Conservation (phyloP, 2,797 vertebrate genomes). For the Tamandua tetradactyla region DNA sequence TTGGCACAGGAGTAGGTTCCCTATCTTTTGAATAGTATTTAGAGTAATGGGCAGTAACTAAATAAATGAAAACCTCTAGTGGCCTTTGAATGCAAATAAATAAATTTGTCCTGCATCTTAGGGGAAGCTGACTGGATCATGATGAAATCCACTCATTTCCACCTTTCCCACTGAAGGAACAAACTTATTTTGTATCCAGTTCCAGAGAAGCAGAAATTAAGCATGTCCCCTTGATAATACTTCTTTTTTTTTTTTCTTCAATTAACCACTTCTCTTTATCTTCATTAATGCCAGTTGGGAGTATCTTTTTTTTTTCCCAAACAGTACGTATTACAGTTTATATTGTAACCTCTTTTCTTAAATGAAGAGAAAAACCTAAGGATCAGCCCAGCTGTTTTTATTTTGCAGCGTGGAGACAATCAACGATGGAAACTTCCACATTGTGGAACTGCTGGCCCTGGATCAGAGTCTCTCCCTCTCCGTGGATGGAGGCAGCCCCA, state of each 20-base stretch:
- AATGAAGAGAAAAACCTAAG: not conserved
- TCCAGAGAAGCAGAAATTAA: constrained; percentile 17
- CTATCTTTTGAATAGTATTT: not conserved
- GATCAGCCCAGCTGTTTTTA: constrained; percentile 26
- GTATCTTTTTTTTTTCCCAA: not conserved
- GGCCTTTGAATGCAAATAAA: not conserved
- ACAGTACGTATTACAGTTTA: not conserved
- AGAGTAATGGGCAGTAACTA: not conserved
- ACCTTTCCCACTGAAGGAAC: not conserved
- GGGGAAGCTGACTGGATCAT: not conserved
- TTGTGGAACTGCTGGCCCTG: constrained; percentile 93
- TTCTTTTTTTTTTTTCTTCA: not conserved
- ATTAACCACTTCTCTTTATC: not conserved
- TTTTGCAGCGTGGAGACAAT: constrained; percentile 95
- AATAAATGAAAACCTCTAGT: not conserved
- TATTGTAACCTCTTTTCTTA: not conserved
- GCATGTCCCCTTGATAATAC: not conserved
- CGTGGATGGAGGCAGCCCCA: constrained; percentile 95
- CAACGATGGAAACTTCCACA: constrained; percentile 97
- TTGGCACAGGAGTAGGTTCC: not conserved
- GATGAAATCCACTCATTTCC: not conserved
- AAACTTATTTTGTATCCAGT: not conserved
- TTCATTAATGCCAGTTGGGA: not conserved
- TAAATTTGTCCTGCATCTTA: not conserved
- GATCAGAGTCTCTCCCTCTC: constrained; percentile 95